Evolutionary conservation across 2,888 invertebrate species (phyloP).

Genomic region (Lysandra bellargus): DNA sequence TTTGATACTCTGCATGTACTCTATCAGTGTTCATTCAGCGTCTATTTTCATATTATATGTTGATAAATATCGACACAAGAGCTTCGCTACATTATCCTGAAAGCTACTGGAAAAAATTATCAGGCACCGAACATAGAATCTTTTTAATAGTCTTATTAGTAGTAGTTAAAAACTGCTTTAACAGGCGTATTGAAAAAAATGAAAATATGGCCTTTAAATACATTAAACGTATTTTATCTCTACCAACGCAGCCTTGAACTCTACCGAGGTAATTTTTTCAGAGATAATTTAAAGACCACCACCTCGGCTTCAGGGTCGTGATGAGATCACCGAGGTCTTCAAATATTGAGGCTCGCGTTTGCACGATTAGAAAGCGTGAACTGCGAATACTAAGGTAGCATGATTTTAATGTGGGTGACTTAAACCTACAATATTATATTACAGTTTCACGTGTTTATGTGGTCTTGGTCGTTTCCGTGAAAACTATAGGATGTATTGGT

Average conservation of each 20-base stretch:
- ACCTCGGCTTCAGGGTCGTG: background rate
- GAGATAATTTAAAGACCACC: background rate
- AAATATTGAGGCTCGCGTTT: background rate
- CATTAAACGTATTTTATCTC: background rate
- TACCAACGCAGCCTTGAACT: background rate
- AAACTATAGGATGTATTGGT: background rate
- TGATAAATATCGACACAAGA: slow-evolving; percentile 3
- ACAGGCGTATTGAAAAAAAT: no score
- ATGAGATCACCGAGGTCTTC: background rate
- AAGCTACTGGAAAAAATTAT: background rate
- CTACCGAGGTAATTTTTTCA: background rate
- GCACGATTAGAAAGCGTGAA: slow-evolving; percentile 28
- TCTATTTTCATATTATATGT: slow-evolving; percentile 10
- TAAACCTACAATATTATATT: background rate
- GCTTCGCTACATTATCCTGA: background rate
- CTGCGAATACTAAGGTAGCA: slow-evolving; percentile 22
- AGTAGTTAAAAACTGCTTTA: no score
- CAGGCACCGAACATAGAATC: background rate
- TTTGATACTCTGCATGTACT: background rate
- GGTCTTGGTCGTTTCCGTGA: background rate
- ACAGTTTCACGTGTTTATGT: background rate
- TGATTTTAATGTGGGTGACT: slow-evolving; percentile 5
- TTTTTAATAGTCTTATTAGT: background rate
- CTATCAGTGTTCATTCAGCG: slow-evolving; percentile 2
- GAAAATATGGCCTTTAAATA: background rate